Evolutionary conservation across 2,888 invertebrate species (phyloP).

Genomic region (Polymixis flavicincta): DNA sequence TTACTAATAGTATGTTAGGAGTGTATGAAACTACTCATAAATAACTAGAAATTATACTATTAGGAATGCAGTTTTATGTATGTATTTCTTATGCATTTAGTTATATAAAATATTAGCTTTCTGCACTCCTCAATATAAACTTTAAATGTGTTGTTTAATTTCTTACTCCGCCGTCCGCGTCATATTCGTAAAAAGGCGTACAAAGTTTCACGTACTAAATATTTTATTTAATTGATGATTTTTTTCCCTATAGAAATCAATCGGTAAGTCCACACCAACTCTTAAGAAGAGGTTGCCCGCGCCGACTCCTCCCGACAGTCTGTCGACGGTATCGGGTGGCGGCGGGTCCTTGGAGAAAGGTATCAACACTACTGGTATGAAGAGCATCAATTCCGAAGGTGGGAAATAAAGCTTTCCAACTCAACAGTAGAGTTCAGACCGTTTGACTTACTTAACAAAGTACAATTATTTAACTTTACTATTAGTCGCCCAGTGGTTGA

Average conservation of each 20-base stretch:
- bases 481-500: too few relatives aligned
- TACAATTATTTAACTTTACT: neutral
- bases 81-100: too few relatives aligned
- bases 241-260: conserved; percentile 75
- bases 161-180: too few relatives aligned
- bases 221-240: neutral
- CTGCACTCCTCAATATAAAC: too few relatives aligned
- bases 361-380: conserved; percentile 75
- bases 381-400: conserved; percentile 74
- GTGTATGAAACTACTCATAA: neutral
- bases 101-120: too few relatives aligned
- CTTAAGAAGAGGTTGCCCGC: conserved; percentile 92
- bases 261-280: conserved; percentile 86
- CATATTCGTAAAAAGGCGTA: too few relatives aligned
- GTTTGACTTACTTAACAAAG: neutral
- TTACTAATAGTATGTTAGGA: neutral
- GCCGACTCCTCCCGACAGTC: conserved; percentile 91
- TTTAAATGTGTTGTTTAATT: too few relatives aligned
- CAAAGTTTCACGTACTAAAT: neutral
- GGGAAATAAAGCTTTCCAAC: conserved; percentile 13
- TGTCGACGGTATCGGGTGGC: conserved; percentile 79
- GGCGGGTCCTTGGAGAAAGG: conserved; percentile 81
- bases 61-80: too few relatives aligned
- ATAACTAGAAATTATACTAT: neutral
- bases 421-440: neutral